phyloP scores from a whole-genome alignment of 2,888 invertebrate species.

The Scaptomyza tumidula region DNA sequence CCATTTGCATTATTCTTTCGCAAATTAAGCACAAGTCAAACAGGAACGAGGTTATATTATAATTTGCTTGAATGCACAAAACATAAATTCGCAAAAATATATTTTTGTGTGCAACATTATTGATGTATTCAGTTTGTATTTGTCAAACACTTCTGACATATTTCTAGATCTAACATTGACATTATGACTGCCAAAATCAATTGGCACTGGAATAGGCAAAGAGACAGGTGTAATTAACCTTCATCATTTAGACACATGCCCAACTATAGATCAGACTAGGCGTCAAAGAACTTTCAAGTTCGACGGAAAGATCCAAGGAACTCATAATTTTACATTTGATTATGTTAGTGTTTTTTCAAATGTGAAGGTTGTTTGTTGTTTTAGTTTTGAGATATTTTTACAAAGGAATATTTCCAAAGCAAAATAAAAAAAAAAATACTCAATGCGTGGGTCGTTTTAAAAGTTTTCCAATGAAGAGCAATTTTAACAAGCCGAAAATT shows the following conservation, averaged over 20 bases:
- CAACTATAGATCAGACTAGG: slow-evolving; percentile 2
- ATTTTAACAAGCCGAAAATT: background rate
- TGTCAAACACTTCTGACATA: slow-evolving; percentile 39
- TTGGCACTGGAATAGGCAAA: slow-evolving; percentile 55
- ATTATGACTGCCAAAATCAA: slow-evolving; percentile 45
- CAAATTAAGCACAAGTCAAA: slow-evolving; percentile 57
- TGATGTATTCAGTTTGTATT: slow-evolving; percentile 45
- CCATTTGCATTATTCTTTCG: slow-evolving; percentile 37
- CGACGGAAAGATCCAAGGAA: slow-evolving; percentile 47
- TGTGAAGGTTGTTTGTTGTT: slow-evolving; percentile 59
- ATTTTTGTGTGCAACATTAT: slow-evolving; percentile 36
- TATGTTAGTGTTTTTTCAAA: slow-evolving; percentile 48
- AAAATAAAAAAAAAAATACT: slow-evolving; percentile 4
- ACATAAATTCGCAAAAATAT: slow-evolving; percentile 39
- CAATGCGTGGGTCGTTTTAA: slow-evolving; percentile 34
- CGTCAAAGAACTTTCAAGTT: slow-evolving; percentile 67
- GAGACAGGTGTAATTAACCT: slow-evolving; percentile 73
- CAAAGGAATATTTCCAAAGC: slow-evolving; percentile 18
- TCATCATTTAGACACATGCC: slow-evolving; percentile 23
- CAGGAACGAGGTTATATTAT: slow-evolving; percentile 69
- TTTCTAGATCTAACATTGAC: slow-evolving; percentile 50
- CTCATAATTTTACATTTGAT: slow-evolving; percentile 59
- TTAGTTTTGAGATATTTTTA: slow-evolving; percentile 21
- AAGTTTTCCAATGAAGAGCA: slow-evolving; percentile 25
- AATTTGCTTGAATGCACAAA: slow-evolving; percentile 48